Conservation (phyloP, 2,113 vertebrate genomes). For the Leptobrachium leishanense region DNA sequence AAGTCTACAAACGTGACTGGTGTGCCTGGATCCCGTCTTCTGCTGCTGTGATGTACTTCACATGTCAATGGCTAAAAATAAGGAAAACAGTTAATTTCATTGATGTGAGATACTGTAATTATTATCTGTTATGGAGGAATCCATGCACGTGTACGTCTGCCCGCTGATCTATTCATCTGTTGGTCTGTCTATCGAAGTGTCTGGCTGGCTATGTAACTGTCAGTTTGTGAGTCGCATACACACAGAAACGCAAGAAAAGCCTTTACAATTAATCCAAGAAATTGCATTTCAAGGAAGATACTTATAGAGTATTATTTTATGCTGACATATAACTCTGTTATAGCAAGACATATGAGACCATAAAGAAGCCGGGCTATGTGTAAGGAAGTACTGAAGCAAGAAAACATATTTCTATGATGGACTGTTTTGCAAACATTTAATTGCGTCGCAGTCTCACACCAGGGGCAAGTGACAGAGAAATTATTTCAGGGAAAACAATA, state of each 20-base stretch:
- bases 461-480: conserved; percentile 44
- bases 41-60: too few relatives aligned
- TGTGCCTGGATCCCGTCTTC: too few relatives aligned
- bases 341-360: conserved; percentile 45
- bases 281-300: conserved; percentile 28
- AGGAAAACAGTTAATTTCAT: too few relatives aligned
- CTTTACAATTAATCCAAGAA: conserved; percentile 39
- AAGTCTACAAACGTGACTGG: too few relatives aligned
- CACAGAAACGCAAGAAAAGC: background rate
- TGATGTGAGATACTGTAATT: too few relatives aligned
- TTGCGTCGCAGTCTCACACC: conserved; percentile 38
- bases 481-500: conserved; percentile 42
- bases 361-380: conserved; percentile 41
- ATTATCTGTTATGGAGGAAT: too few relatives aligned
- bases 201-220: too few relatives aligned
- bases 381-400: conserved; percentile 46
- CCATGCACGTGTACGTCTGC: too few relatives aligned
- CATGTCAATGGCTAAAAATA: too few relatives aligned
- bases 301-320: conserved; percentile 47
- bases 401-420: conserved; percentile 45
- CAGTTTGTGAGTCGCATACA: too few relatives aligned
- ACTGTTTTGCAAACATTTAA: conserved; percentile 47
- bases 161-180: too few relatives aligned
- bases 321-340: conserved; percentile 45
- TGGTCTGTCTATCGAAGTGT: too few relatives aligned